A percentile compares a stretch with the other conserved stretches of the same genome.
These are phyloP conservation scores for Drosophila ogumai DNA, from an alignment of 1,140 invertebrate species.

Conservation along the genomic window DNA sequence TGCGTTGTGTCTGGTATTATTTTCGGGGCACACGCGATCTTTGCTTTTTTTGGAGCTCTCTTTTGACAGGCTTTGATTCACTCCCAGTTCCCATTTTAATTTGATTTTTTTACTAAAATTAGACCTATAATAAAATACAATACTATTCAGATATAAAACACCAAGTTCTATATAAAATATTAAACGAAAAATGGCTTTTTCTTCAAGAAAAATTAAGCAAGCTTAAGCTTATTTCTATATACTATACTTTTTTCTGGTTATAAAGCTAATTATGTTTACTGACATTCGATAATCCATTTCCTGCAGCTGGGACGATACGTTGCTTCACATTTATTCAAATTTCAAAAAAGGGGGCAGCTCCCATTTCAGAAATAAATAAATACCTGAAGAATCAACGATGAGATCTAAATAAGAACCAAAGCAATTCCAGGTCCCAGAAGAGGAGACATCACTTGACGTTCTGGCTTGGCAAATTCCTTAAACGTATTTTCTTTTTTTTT, in stretches of 20 bases:
- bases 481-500: constrained; percentile 6
- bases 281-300: constrained; percentile 1
- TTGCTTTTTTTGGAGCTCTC: neutral
- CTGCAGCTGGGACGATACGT: neutral
- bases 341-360: neutral
- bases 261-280: neutral
- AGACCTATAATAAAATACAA: neutral
- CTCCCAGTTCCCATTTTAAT: constrained; percentile 5
- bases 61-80: constrained; percentile 12
- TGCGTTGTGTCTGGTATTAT: constrained; percentile 1
- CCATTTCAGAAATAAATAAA: constrained; percentile 13
- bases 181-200: neutral
- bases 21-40: constrained; percentile 23
- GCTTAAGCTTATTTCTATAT: neutral
- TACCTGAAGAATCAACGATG: neutral
- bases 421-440: neutral
- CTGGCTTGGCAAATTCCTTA: constrained; percentile 14
- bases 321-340: constrained; percentile 2
- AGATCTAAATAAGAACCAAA: constrained; percentile 9
- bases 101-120: constrained; percentile 8
- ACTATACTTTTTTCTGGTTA: too few species aligned
- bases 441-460: neutral
- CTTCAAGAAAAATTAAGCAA: too few species aligned
- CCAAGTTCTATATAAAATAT: neutral
- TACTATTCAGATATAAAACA: neutral